Conservation (phyloP, 2,888 invertebrate genomes). For the Drosophila barbarae region DNA sequence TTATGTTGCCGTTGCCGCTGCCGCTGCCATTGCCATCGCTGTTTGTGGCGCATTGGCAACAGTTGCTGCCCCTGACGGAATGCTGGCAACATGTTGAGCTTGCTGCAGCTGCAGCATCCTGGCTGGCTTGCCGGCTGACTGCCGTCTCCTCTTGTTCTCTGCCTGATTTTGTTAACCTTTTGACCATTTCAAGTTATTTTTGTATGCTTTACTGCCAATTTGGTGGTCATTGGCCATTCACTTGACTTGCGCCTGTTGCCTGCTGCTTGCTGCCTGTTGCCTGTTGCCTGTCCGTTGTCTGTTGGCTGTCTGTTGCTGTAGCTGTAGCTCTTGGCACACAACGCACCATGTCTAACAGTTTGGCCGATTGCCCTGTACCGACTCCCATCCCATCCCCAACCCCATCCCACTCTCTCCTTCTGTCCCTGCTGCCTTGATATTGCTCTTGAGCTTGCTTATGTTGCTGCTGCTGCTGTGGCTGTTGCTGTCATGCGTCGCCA, state of each 20-base stretch:
- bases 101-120: conserved; percentile 55
- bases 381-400: neutral
- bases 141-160: conserved; percentile 47
- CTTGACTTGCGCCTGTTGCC: conserved; percentile 72
- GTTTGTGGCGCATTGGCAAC: conserved; percentile 32
- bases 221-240: conserved; percentile 75
- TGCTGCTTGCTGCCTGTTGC: conserved; percentile 29
- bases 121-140: conserved; percentile 7
- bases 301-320: conserved; percentile 29
- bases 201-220: conserved; percentile 76
- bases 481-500: conserved; percentile 27
- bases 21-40: conserved; percentile 1
- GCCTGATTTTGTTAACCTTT: conserved; percentile 76
- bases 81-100: conserved; percentile 67
- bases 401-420: neutral
- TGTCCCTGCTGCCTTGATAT: conserved; percentile 12
- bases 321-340: conserved; percentile 62
- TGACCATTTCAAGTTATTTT: conserved; percentile 75
- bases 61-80: conserved; percentile 58
- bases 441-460: conserved; percentile 13
- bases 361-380: conserved; percentile 61
- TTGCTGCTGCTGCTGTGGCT: conserved; percentile 21
- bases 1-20: conserved; percentile 56
- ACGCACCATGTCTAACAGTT: conserved; percentile 71
- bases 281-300: conserved; percentile 49